Conservation (phyloP, 2,113 vertebrate genomes). For the Podilymbus podiceps region DNA sequence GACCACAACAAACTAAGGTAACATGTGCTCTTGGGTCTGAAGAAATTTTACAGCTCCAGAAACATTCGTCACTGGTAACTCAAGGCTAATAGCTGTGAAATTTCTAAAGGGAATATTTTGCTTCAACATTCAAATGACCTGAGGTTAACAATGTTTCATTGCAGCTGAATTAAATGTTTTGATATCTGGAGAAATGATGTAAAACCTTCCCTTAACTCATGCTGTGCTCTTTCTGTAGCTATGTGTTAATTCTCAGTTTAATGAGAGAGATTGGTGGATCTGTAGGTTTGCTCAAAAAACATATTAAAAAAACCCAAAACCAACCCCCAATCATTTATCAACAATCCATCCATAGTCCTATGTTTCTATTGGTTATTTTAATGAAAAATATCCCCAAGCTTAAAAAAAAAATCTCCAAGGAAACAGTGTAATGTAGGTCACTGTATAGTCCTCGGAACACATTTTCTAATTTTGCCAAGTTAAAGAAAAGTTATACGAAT, state of each 20-base stretch:
- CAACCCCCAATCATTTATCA: background rate
- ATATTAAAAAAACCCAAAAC: no score
- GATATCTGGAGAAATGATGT: background rate
- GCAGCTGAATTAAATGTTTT: conserved; percentile 25
- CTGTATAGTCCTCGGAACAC: background rate
- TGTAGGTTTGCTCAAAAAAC: background rate
- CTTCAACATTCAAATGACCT: conserved; percentile 54
- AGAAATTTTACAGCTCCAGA: conserved; percentile 19
- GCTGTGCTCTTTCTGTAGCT: background rate
- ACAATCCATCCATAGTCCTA: background rate
- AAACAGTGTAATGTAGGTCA: background rate
- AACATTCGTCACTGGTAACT: conserved; percentile 24
- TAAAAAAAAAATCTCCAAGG: background rate
- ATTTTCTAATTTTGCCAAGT: background rate
- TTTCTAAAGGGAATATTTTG: conserved; percentile 52
- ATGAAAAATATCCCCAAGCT: background rate
- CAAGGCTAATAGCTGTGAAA: conserved; percentile 48
- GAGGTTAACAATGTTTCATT: conserved; percentile 1
- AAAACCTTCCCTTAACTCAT: background rate
- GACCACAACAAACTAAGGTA: conserved; percentile 22
- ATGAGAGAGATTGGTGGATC: background rate
- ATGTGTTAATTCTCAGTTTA: background rate
- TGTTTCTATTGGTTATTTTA: background rate
- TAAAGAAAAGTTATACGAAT: background rate
- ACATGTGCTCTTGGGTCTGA: conserved; percentile 38